Base-by-base conservation (phyloP, 2,797 vertebrate genomes). In the Notolepis coatsorum region DNA sequence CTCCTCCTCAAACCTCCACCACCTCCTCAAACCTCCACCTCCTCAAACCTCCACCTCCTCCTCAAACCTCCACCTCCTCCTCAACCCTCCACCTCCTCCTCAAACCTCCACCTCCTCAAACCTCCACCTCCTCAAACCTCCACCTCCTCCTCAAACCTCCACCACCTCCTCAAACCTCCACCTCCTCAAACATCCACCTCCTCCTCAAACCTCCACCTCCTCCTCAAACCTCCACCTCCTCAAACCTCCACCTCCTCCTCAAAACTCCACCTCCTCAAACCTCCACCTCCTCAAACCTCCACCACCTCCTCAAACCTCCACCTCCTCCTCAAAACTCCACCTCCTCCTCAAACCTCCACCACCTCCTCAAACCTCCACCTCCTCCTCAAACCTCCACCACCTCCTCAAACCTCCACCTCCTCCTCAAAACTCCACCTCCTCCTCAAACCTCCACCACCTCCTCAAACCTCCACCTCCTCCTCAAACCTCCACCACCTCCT, bases 1-100 rank as follows among this genome's bases (percentile, higher is more conserved):
- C 76, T 28, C 15, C 65, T n/a, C n/a, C n/a, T n/a, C 24, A 30
- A 17, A 9, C 65, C 53, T 49, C 53, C 70, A 72, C 72, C 76
- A 35, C 15, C 65, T n/a, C n/a, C n/a, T n/a, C 24, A 30, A 17
- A 9, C 65, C 53, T 49, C 53, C 70, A 72, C 72, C 76, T 28
- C 15, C 65, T n/a, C 24, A 30, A 17, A 9, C 65, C 53, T 49
- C 53, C 70, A 72, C 72, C 76, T 28, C 15, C 65, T n/a, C n/a
- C n/a, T n/a, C 24, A 30, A 17, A 9, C 65, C 53, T 49, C 53
- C 70, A 72, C 72, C 76, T 28, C 15, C 65, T n/a, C n/a, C n/a
- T n/a, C 24, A 30, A 17, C 7, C 65, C 53, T 49, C 53, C 70
- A 72, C 72, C 76, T 28, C 15, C 65, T n/a, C n/a, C n/a, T n/a